Evolutionary conservation across 2,797 vertebrate species (phyloP).

Genomic region (Pipistrellus nathusii): DNA sequence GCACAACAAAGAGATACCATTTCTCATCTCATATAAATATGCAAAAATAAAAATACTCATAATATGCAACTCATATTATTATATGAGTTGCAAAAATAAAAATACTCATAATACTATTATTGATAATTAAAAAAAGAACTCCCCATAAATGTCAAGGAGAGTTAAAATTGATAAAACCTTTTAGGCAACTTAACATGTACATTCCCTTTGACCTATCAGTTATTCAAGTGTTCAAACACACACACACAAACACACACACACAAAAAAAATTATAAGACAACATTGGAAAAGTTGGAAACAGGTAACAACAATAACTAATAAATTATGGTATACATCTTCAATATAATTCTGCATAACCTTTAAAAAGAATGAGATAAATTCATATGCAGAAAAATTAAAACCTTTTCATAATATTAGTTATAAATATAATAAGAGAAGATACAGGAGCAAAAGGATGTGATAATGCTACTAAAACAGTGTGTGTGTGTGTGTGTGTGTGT

Average conservation of each 20-base stretch:
- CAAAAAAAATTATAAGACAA: neutral
- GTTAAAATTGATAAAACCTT: neutral
- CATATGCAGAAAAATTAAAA: neutral
- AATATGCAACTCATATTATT: too few relatives aligned
- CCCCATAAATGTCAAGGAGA: neutral
- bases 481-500: neutral
- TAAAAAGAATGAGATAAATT: neutral
- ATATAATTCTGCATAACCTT: neutral
- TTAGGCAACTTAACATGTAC: neutral
- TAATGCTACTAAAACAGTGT: neutral
- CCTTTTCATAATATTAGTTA: slow-evolving; percentile 13
- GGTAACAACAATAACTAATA: neutral
- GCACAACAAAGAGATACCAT: neutral
- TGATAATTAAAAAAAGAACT: neutral
- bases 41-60: slow-evolving; percentile 17
- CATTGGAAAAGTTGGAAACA: neutral
- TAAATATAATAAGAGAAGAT: neutral
- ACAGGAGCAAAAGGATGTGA: neutral
- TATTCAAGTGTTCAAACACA: neutral
- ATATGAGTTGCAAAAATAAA: slow-evolving; percentile 35
- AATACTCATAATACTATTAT: neutral
- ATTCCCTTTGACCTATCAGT: neutral
- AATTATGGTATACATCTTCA: neutral
- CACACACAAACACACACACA: neutral
- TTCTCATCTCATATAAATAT: neutral